These are phyloP conservation scores for Thereva nobilitata DNA, from an alignment of 2,888 invertebrate genomes.

Conservation along the genomic window DNA sequence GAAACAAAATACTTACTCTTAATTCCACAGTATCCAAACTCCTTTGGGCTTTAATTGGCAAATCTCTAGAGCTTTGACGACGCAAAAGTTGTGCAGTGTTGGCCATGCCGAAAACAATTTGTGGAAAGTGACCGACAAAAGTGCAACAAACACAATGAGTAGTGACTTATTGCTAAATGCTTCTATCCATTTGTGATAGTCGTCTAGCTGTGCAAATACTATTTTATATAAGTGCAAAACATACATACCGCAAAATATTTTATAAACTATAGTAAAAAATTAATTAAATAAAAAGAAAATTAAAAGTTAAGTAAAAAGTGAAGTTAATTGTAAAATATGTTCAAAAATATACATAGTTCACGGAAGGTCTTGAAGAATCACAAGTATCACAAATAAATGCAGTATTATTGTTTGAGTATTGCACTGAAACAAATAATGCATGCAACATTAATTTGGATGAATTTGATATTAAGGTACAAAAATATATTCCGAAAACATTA, in stretches of 20 bases:
- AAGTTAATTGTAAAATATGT: too few species aligned
- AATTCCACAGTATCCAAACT: slow-evolving; percentile 84
- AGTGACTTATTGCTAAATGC: slow-evolving; percentile 40
- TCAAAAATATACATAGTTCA: too few species aligned
- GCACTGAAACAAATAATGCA: too few species aligned
- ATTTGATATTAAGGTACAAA: too few species aligned
- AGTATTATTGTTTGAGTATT: too few species aligned
- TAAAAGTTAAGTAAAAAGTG: too few species aligned
- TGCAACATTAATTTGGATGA: too few species aligned
- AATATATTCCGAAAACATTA: too few species aligned
- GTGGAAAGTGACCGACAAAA: background rate
- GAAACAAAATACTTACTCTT: slow-evolving; percentile 65
- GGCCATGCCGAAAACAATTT: slow-evolving; percentile 63
- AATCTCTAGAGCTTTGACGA: slow-evolving; percentile 84
- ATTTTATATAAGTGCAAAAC: background rate
- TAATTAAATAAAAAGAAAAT: background rate
- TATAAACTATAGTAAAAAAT: background rate
- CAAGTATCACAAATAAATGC: too few species aligned
- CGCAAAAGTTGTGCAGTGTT: slow-evolving; percentile 88
- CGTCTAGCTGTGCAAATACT: slow-evolving; percentile 18
- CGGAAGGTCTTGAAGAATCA: too few species aligned
- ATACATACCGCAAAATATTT: slow-evolving; percentile 9
- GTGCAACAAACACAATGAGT: slow-evolving; percentile 1
- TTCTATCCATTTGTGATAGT: slow-evolving; percentile 40
- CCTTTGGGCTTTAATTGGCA: slow-evolving; percentile 67